Conservation (phyloP, 1,140 invertebrate genomes). For the Lineus longissimus region DNA sequence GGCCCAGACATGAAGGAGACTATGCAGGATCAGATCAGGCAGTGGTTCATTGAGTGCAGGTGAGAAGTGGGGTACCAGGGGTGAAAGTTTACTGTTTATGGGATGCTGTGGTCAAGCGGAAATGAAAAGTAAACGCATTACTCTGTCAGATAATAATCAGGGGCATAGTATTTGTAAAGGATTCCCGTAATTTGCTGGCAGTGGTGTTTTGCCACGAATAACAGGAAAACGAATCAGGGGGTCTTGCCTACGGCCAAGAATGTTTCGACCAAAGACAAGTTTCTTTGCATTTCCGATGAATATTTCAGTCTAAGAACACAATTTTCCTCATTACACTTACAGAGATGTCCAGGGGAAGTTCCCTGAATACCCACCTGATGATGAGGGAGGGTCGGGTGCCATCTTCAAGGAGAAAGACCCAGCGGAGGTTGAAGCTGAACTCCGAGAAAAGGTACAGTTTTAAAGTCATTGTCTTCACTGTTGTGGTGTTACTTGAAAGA, state of each 20-base stretch:
- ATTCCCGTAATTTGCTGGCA: too few species aligned
- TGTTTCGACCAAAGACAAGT: too few species aligned
- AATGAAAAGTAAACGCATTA: too few species aligned
- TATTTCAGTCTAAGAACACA: too few species aligned
- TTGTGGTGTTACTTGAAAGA: conserved; percentile 4
- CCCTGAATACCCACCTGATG: conserved; percentile 84
- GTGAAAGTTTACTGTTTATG: too few species aligned
- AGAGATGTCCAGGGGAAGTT: conserved; percentile 72
- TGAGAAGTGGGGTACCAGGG: conserved; percentile 54
- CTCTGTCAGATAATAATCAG: too few species aligned
- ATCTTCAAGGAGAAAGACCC: conserved; percentile 65
- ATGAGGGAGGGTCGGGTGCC: conserved; percentile 77
- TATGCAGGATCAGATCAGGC: conserved; percentile 71
- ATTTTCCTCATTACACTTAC: conserved; percentile 9
- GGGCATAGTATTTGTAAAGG: too few species aligned
- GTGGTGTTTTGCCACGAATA: too few species aligned
- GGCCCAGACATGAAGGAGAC: conserved; percentile 68
- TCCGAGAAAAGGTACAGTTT: conserved; percentile 44
- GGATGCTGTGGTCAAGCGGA: too few species aligned
- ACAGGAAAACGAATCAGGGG: too few species aligned
- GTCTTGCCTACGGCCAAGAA: too few species aligned
- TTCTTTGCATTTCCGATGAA: too few species aligned
- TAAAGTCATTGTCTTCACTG: neutral
- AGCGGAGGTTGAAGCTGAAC: conserved; percentile 51
- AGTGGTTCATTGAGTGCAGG: conserved; percentile 68